These are phyloP conservation scores for Beroe forskalii DNA, from an alignment of 37 sponge, comb jelly and placozoan species.

Conservation along the genomic window DNA sequence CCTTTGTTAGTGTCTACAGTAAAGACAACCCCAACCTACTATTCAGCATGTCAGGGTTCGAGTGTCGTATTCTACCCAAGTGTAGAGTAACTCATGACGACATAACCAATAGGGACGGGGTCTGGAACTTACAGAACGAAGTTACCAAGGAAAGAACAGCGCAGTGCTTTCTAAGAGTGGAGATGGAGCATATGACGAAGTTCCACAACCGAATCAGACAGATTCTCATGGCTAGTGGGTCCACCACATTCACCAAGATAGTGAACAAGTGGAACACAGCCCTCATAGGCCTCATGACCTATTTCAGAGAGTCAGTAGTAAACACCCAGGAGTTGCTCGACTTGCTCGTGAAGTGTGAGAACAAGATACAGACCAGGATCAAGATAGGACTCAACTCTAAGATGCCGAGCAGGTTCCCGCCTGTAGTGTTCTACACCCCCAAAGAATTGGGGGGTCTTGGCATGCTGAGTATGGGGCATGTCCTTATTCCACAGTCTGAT, in stretches of 20 bases:
- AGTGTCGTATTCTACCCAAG: constrained; percentile 94
- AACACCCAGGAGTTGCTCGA: constrained; percentile 98
- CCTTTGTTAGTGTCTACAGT: constrained; percentile 98
- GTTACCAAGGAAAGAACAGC: constrained; percentile 99
- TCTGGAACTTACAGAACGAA: constrained; percentile 99
- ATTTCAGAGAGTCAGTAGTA: constrained; percentile 98
- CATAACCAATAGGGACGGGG: constrained; percentile 92
- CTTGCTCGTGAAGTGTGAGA: constrained; percentile 98
- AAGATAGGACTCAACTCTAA: constrained; percentile 99
- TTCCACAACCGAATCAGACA: constrained; percentile 99
- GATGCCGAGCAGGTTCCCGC: constrained; percentile 99
- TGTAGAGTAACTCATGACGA: constrained; percentile 86
- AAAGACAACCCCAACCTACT: constrained; percentile 99
- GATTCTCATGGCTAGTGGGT: constrained; percentile 99
- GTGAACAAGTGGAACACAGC: constrained; percentile 99
- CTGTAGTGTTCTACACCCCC: constrained; percentile 99
- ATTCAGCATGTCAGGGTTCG: constrained; percentile 96
- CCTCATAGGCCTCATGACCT: constrained; percentile 99
- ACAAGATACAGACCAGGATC: constrained; percentile 99
- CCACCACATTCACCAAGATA: constrained; percentile 99
- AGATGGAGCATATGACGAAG: constrained; percentile 79
- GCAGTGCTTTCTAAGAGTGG: constrained; percentile 96
- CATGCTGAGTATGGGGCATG: constrained; percentile 99
- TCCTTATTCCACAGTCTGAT: constrained; percentile 99
- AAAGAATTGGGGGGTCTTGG: constrained; percentile 98